These are phyloP conservation scores for Gorsachius magnificus DNA, from an alignment of 2,797 vertebrate species.

Conservation along the genomic window DNA sequence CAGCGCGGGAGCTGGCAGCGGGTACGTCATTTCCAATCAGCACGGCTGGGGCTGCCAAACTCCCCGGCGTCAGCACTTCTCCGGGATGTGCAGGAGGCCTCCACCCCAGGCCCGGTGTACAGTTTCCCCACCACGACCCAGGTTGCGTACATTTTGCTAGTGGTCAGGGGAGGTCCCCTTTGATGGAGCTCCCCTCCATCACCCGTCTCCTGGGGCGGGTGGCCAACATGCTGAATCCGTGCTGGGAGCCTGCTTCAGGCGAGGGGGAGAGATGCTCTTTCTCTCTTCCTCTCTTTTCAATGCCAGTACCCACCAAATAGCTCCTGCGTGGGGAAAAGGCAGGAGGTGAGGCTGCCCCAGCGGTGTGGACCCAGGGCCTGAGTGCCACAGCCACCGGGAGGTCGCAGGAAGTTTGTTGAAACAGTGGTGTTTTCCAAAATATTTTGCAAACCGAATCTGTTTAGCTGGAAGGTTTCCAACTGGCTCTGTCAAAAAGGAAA, in stretches of 20 bases:
- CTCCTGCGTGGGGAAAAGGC: accelerated
- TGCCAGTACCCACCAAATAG: neutral
- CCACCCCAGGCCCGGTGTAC: neutral
- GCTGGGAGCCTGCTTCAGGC: accelerated
- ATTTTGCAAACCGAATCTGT: neutral
- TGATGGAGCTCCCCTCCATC: neutral
- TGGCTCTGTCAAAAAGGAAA: neutral
- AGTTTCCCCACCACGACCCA: accelerated
- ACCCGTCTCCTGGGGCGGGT: accelerated
- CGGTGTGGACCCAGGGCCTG: neutral
- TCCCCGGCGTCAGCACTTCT: neutral
- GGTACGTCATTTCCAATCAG: neutral
- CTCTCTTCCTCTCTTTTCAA: neutral
- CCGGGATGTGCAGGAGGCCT: neutral
- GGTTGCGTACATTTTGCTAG: accelerated
- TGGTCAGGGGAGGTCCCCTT: neutral
- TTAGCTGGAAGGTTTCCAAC: neutral
- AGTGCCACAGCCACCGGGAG: neutral
- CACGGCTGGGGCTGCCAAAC: neutral
- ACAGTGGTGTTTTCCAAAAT: neutral
- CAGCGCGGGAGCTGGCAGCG: neutral
- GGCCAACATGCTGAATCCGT: accelerated
- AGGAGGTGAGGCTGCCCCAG: neutral
- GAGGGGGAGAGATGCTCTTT: neutral
- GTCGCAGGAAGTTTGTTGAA: neutral